A percentile compares a stretch with the other conserved stretches of the same genome.
These are phyloP conservation scores for Albula glossodonta DNA, from an alignment of 2,113 vertebrate genomes.

Conservation along the genomic window DNA sequence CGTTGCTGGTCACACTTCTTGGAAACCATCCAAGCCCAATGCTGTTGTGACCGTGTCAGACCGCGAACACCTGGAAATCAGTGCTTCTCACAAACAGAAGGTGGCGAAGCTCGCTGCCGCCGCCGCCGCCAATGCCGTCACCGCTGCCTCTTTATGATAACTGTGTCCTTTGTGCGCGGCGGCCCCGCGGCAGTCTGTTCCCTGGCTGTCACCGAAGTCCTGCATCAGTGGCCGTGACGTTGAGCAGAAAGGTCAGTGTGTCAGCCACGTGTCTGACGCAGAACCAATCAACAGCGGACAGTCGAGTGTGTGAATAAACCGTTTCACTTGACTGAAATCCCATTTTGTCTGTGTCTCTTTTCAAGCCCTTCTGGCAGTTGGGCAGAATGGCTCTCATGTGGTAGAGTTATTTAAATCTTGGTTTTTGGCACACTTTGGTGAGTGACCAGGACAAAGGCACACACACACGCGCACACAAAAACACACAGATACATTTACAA, in stretches of 20 bases:
- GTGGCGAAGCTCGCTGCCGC: background rate
- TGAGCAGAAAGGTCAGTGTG: background rate
- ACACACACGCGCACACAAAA: background rate
- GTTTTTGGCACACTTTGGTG: background rate
- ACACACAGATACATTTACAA: background rate
- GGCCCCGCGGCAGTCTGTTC: background rate
- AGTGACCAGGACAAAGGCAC: background rate
- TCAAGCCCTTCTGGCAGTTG: background rate
- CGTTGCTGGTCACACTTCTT: background rate
- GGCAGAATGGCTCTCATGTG: background rate
- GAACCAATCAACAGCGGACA: background rate
- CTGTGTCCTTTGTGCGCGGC: background rate
- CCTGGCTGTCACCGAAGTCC: background rate
- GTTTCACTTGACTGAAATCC: background rate
- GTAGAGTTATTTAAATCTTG: background rate
- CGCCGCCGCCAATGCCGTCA: no score
- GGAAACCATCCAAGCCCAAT: background rate
- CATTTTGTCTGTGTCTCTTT: background rate
- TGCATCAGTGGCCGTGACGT: background rate
- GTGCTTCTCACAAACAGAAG: background rate
- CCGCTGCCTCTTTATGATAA: background rate
- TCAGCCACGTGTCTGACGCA: background rate
- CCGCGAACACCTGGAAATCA: background rate
- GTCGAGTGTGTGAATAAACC: background rate
- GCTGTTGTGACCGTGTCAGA: background rate